These are phyloP conservation scores for Zaprionus capensis DNA, from an alignment of 1,140 invertebrate genomes.

Conservation along the genomic window DNA sequence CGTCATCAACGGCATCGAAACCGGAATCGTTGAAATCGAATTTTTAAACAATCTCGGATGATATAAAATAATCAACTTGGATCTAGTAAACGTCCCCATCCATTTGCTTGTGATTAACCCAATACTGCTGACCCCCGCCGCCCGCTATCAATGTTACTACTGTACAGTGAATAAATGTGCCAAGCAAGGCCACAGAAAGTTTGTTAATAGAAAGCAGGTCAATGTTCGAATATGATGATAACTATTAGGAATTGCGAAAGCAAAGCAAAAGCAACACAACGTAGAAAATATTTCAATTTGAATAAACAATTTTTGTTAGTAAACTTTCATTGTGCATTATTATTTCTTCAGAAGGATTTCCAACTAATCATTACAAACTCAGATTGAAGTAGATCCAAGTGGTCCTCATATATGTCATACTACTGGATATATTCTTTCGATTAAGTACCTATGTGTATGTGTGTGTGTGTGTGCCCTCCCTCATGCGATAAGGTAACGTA, in stretches of 20 bases:
- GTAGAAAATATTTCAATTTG: slow-evolving; percentile 18
- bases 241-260: slow-evolving; percentile 23
- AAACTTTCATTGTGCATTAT: neutral
- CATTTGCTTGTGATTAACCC: slow-evolving; percentile 44
- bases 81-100: neutral
- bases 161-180: slow-evolving; percentile 34
- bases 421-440: neutral
- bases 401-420: neutral
- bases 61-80: neutral
- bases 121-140: neutral
- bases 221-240: slow-evolving; percentile 35
- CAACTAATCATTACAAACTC: neutral
- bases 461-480: neutral
- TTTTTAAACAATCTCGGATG: slow-evolving; percentile 15
- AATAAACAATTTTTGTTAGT: slow-evolving; percentile 36
- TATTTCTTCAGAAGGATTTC: neutral
- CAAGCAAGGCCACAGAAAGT: slow-evolving; percentile 37
- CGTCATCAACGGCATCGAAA: slow-evolving; percentile 78
- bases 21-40: slow-evolving; percentile 46
- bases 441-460: neutral
- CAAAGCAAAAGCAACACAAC: slow-evolving; percentile 7
- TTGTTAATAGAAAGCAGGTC: slow-evolving; percentile 38
- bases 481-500: neutral
- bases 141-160: slow-evolving; percentile 10
- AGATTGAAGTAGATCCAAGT: neutral